Evolutionary conservation across 2,797 vertebrate species (phyloP), one percentile per base, ranked within the genome.

Genomic region (Muraenolepis orangiensis): DNA sequence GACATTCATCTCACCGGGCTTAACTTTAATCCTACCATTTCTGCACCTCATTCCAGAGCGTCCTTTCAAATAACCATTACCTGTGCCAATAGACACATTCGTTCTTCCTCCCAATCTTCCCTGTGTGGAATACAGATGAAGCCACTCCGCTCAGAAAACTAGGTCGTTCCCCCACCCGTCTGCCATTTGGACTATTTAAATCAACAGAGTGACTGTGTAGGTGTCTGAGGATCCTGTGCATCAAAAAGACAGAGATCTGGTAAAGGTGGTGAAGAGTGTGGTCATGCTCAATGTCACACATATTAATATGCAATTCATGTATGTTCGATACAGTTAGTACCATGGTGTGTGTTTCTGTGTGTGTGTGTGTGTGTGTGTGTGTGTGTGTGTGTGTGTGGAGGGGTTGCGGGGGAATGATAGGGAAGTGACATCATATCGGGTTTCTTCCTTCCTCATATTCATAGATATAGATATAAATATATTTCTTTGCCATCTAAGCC

Each of bases 111-210:
- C 23, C 57, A 72, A 74, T 67, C 30, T 69, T 8, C 36, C 74
- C 74, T 71, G 81, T 82, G 77, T 61, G 20, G 78, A 79, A 78
- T 29, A 29, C 70, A 73, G 26, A 75, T 76, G 78, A 85, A 81
- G 86, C 78, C 70, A 66, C 76, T 85, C 81, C 73, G 82, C 74
- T 78, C n/a, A 40, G 61, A 81, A 88, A 90, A 80, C 29, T 87
- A 81, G 81, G 83, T 84, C 75, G 85, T 85, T 85, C 87, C 82
- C 77, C 75, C 78, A 72, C 79, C 74, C 29, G 75, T 79, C 79
- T 26, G 89, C 82, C 83, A 89, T 90, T 89, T 91, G 88, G 79
- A 76, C 84, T 36, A 40, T 80, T 87, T 90, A 78, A 91, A 91
- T 91, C 88, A 90, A 88, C 86, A 81, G 77, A 64, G 57, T 8